Percentiles rank a stretch among this genome's conserved stretches.
Conservation (phyloP, 2,113 vertebrate species). For the Girardinichthys multiradiatus region DNA sequence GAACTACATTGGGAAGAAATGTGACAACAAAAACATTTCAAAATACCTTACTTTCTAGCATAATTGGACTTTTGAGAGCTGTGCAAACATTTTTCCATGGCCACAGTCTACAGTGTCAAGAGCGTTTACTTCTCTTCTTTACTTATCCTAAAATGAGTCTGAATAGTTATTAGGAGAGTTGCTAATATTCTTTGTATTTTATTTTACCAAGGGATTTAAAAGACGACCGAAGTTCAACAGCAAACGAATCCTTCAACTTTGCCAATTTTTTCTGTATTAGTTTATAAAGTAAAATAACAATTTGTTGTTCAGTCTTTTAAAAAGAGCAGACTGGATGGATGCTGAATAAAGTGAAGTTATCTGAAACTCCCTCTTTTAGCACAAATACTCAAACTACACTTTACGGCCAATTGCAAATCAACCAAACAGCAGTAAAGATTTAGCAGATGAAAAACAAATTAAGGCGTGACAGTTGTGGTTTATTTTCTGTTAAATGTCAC, state of each 20-base stretch:
- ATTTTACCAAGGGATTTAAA: neutral
- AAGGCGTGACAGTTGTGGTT: slow-evolving; percentile 34
- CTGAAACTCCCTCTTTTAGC: slow-evolving; percentile 48
- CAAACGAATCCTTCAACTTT: neutral
- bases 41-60: neutral
- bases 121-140: slow-evolving; percentile 27
- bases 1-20: neutral
- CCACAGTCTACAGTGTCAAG: slow-evolving; percentile 2
- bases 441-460: slow-evolving; percentile 32
- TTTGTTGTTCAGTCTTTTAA: neutral
- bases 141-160: neutral
- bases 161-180: too few species aligned
- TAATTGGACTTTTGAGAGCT: neutral
- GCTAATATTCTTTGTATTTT: neutral
- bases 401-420: slow-evolving; percentile 36
- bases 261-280: neutral
- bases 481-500: slow-evolving; percentile 31
- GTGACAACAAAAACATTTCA: neutral
- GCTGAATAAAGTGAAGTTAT: neutral
- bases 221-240: neutral
- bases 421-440: neutral
- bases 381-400: slow-evolving; percentile 39
- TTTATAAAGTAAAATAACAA: neutral
- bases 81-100: neutral
- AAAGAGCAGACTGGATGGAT: too few species aligned